phyloP scores from a whole-genome alignment of 2,888 invertebrate species.

The Apodemia duryi region DNA sequence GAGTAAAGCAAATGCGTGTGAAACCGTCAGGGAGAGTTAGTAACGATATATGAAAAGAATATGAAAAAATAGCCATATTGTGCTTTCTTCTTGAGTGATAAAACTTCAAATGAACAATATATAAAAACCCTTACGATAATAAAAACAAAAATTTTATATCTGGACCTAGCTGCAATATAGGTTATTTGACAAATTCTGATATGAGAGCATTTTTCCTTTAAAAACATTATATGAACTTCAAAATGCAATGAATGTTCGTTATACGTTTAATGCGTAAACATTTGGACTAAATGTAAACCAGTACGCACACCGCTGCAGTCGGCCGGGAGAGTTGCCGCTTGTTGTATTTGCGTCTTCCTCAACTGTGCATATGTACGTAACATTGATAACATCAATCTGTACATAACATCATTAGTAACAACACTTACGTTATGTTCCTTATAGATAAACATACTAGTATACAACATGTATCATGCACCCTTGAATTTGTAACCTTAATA shows the following conservation, averaged over 20 bases:
- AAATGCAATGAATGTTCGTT: neutral
- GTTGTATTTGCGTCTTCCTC: slow-evolving; percentile 76
- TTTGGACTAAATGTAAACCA: slow-evolving; percentile 75
- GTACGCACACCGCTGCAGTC: slow-evolving; percentile 56
- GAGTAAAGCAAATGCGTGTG: no score
- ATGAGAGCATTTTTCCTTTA: neutral
- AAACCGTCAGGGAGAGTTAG: no score
- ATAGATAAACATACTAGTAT: slow-evolving; percentile 28
- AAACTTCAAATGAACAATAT: neutral
- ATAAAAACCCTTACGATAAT: neutral
- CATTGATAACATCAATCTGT: slow-evolving; percentile 35
- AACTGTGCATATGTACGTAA: slow-evolving; percentile 44
- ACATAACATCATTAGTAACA: slow-evolving; percentile 33
- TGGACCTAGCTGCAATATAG: neutral
- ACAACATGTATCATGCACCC: slow-evolving; percentile 28
- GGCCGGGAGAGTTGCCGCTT: slow-evolving; percentile 63
- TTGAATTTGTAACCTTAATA: slow-evolving; percentile 9
- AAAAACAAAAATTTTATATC: neutral
- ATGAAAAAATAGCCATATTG: neutral
- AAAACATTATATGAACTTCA: neutral
- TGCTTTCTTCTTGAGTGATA: neutral
- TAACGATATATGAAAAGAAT: neutral
- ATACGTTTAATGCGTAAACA: slow-evolving; percentile 28
- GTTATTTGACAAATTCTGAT: neutral
- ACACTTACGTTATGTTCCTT: slow-evolving; percentile 31